Evolutionary conservation across 1,140 invertebrate species (phyloP).

Genomic region (Drosophila cardini): DNA sequence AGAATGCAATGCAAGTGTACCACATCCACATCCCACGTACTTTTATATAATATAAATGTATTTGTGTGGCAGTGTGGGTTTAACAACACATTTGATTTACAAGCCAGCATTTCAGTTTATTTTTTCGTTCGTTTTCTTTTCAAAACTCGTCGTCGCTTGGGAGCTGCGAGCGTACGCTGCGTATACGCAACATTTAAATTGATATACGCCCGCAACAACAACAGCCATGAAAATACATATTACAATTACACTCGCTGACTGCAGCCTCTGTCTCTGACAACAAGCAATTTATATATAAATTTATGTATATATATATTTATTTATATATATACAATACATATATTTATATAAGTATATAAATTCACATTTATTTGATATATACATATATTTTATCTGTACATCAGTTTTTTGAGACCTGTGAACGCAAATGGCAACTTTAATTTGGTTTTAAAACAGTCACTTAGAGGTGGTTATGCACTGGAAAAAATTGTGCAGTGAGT

Average conservation of each 20-base stretch:
- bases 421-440: slow-evolving; percentile 21
- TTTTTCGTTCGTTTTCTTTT: neutral
- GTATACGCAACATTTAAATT: slow-evolving; percentile 47
- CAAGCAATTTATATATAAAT: slow-evolving; percentile 45
- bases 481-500: too few species aligned
- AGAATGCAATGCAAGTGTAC: neutral
- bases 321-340: slow-evolving; percentile 15
- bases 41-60: neutral
- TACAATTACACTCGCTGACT: slow-evolving; percentile 32
- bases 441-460: slow-evolving; percentile 16
- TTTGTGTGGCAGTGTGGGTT: neutral
- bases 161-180: slow-evolving; percentile 6
- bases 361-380: neutral
- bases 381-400: slow-evolving; percentile 20
- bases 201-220: slow-evolving; percentile 27
- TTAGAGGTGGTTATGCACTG: neutral
- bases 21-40: too few species aligned
- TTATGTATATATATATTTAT: neutral
- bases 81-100: slow-evolving; percentile 43
- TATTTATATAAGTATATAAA: slow-evolving; percentile 1
- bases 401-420: slow-evolving; percentile 5
- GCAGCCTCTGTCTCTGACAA: slow-evolving; percentile 41
- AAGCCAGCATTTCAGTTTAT: slow-evolving; percentile 20
- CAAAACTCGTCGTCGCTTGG: slow-evolving; percentile 4
- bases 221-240: slow-evolving; percentile 21